These are phyloP conservation scores for Maniola hyperantus DNA, from an alignment of 2,888 invertebrate genomes.

Conservation along the genomic window DNA sequence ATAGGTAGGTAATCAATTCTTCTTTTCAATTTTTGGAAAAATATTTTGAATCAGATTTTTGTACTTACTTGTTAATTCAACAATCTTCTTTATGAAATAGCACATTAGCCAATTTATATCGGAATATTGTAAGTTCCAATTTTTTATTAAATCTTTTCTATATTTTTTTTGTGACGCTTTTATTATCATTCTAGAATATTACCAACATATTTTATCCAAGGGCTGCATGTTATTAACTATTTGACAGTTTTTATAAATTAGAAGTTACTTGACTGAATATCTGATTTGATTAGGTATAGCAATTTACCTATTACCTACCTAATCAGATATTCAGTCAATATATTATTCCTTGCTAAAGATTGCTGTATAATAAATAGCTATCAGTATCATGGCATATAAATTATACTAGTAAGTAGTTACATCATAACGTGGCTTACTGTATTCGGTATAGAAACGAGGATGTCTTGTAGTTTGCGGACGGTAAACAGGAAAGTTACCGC, in stretches of 20 bases:
- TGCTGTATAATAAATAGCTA: too few species aligned
- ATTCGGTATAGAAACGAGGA: constrained; percentile 6
- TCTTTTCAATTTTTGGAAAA: not conserved
- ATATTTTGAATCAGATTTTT: too few species aligned
- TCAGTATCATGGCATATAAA: not conserved
- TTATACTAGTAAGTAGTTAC: not conserved
- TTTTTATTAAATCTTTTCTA: not conserved
- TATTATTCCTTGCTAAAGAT: not conserved
- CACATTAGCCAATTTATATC: too few species aligned
- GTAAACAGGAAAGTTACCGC: constrained; percentile 75
- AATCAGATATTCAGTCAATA: not conserved
- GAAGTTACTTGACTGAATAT: too few species aligned
- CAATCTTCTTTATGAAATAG: too few species aligned
- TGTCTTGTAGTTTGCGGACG: constrained; percentile 11
- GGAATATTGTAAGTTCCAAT: too few species aligned
- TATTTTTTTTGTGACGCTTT: not conserved
- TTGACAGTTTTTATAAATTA: too few species aligned
- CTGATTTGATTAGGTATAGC: not conserved
- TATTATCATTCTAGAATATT: not conserved
- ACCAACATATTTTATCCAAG: too few species aligned
- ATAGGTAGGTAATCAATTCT: too few species aligned
- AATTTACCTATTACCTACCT: too few species aligned
- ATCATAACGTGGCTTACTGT: constrained; percentile 6
- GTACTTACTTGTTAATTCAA: too few species aligned
- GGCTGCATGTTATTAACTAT: too few species aligned